phyloP scores from a whole-genome alignment of 2,888 invertebrate species.

The Homarus gammarus region DNA sequence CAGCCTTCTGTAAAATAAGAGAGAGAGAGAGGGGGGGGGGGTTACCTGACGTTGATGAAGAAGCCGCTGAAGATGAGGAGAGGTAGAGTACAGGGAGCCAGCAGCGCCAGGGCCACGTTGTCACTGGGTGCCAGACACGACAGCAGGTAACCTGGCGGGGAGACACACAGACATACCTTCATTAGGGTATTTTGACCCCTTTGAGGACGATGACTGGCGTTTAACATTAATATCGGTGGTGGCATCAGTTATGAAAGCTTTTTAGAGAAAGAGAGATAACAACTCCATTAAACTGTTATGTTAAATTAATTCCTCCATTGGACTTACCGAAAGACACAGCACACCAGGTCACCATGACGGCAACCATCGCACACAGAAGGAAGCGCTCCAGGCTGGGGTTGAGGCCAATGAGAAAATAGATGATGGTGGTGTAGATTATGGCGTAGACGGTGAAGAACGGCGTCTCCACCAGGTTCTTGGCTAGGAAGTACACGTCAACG shows the following conservation, averaged over 20 bases:
- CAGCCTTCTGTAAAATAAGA: no score
- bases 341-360: conserved; percentile 89
- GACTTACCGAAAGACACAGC: conserved; percentile 60
- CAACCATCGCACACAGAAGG: conserved; percentile 83
- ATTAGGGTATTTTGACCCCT: no score
- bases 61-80: conserved; percentile 89
- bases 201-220: no score
- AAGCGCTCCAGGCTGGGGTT: conserved; percentile 85
- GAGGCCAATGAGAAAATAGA: conserved; percentile 93
- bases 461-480: conserved; percentile 92
- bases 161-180: background rate
- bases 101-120: conserved; percentile 92
- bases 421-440: conserved; percentile 84
- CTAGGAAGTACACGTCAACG: conserved; percentile 93
- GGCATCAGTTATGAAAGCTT: no score
- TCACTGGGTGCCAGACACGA: conserved; percentile 91
- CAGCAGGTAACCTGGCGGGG: conserved; percentile 89
- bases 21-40: background rate
- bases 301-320: no score
- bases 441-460: conserved; percentile 86
- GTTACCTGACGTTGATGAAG: conserved; percentile 80
- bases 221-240: no score
- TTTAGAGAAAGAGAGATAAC: no score
- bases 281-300: no score
- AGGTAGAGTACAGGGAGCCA: conserved; percentile 94